Base-by-base conservation (phyloP, 2,113 vertebrate genomes). In the Microtus richardsoni region DNA sequence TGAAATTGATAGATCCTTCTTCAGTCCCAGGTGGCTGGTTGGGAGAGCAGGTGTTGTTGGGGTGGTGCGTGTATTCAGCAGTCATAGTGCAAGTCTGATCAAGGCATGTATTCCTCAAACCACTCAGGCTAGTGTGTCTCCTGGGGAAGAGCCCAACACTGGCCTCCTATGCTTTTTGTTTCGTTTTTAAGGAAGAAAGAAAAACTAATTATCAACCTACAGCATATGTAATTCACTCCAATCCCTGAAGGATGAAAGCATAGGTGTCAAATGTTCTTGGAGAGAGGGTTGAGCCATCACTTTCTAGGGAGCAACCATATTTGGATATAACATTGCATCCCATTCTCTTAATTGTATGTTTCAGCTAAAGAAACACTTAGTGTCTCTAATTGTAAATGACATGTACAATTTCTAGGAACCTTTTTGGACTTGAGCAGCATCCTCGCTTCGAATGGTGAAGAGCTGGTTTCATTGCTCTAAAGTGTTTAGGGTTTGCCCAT, bases 151-250 rank as follows among this genome's bases (percentile, higher is more conserved):
- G 91, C 91, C 96, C 26, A 89, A 89, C 97, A 95, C 84, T 97
- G 97, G 95, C 95, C 97, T 97, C 92, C 89, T 97, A 96, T 95
- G 96, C 98, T 64, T n/a, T 78, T 47, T 66, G 39, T 84, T 44
- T 58, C 73, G 16, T 75, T 75, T 89, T 89, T 89, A 44, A 75
- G 60, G 90, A 58, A 71, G 21, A 78, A 91, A 41, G 86, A 96
- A 97, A 98, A 97, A 96, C 96, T 98, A 98, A 98, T 99, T 98
- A 98, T 98, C 98, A 98, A 96, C 95, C 97, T 98, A 95, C 89
- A 98, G 95, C 97, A 97, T 98, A 97, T 95, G 93, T 98, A 98
- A 98, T 98, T 98, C 98, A 98, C 80, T 91, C 75, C 98, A 97
- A 97, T 98, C 98, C 98, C 98, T 97, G 14, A 96, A 98, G 98